Base-by-base conservation (phyloP, 2,113 vertebrate species). In the Pseudolaguvia tuberculata region DNA sequence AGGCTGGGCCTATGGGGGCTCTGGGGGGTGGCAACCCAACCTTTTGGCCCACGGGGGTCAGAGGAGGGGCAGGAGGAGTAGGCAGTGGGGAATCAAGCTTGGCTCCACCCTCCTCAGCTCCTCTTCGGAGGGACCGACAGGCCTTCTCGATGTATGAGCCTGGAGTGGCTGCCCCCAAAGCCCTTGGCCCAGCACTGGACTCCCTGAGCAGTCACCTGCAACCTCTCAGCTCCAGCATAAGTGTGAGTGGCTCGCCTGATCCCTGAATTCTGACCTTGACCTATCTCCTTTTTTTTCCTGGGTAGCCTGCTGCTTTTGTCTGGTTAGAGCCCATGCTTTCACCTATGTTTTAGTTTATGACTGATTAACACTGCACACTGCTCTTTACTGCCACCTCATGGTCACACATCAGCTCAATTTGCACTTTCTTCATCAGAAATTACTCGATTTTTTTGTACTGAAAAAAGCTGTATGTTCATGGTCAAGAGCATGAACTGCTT, bases 71-170 rank as follows among this genome's bases (percentile, higher is more conserved):
- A 11, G 27, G 84, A 69, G 75, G 84, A 51, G 82, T 78, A 55
- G 72, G 52, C 69, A 74, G 47, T 10, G 87, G 88, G n/a, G 79
- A 85, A 50, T 79, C 85, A 1, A 79, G 83, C 58, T 84, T 85
- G 51, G 79, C 80, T 0, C 67, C 79, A 58, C 67, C 88, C 72
- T 82, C 87, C 56, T 84, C 85, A 0, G 73, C 79, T 65, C 81
- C 86, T 87, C 88, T 87, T 82, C 92, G 96, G 74, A 88, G 95
- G 68, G 94, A 96, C 86, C 92, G 95, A 74, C 94, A 97, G 84
- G 94, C 96, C 39, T 94, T 95, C 87, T 98, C 96, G 75, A 98
- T 98, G 96, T 98, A 96, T 1, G 95, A 96, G 81, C 95, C 96
- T 0, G 94, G 95, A 79, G 93, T 94, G 18, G 92, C 93, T 0